Conservation (phyloP, 2,888 invertebrate species). For the Napeogenes sylphis region DNA sequence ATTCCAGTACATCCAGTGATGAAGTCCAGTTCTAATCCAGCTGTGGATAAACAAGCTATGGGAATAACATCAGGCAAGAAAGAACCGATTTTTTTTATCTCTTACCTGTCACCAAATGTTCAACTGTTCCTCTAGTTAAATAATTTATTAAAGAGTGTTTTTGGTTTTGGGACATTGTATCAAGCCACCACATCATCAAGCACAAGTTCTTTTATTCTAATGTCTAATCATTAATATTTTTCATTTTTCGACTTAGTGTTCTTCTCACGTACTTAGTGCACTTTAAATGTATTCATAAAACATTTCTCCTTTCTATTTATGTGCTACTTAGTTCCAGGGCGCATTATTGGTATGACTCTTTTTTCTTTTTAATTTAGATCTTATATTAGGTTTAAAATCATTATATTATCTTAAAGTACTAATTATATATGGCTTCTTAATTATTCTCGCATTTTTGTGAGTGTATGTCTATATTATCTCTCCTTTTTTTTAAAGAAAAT, state of each 20-base stretch:
- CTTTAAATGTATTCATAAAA: constrained; percentile 17
- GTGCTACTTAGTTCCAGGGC: constrained; percentile 59
- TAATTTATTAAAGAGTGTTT: too few species aligned
- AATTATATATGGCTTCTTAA: too few species aligned
- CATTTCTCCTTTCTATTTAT: constrained; percentile 36
- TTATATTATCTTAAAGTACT: constrained; percentile 11
- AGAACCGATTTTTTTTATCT: not conserved
- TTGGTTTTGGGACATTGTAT: too few species aligned
- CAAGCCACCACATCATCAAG: too few species aligned
- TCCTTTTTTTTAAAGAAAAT: too few species aligned
- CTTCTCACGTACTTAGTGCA: not conserved
- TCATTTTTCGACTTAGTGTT: not conserved
- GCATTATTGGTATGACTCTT: constrained; percentile 58
- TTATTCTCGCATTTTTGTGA: too few species aligned
- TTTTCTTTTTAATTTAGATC: constrained; percentile 14
- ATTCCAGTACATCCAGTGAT: constrained; percentile 69
- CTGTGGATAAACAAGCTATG: constrained; percentile 73
- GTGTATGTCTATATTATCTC: too few species aligned
- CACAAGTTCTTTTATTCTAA: too few species aligned
- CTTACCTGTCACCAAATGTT: not conserved
- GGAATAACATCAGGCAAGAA: constrained; percentile 64
- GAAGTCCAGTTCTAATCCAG: constrained; percentile 73
- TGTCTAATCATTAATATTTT: too few species aligned
- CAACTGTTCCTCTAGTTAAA: not conserved
- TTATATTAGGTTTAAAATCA: constrained; percentile 13